Conservation (phyloP, 2,797 vertebrate species). For the Falco cherrug region DNA sequence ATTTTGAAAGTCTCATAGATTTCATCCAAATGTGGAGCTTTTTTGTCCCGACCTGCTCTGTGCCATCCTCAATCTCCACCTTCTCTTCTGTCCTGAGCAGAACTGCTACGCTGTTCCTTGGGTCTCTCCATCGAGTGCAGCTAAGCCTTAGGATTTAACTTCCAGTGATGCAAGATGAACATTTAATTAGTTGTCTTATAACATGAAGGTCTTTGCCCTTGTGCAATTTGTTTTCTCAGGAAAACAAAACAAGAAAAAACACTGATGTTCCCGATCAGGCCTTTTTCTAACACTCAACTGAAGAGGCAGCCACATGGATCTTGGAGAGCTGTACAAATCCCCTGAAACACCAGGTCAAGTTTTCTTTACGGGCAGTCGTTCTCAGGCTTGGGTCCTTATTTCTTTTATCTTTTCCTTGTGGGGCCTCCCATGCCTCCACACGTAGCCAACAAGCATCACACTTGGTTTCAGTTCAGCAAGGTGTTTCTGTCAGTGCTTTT, state of each 20-base stretch:
- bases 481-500: background rate
- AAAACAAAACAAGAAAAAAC: background rate
- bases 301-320: background rate
- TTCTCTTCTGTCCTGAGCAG: background rate
- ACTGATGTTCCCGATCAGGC: too few species aligned
- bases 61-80: background rate
- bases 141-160: background rate
- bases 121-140: rapidly evolving
- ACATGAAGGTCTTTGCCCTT: background rate
- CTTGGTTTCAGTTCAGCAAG: background rate
- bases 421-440: rapidly evolving
- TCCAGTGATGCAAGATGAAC: background rate
- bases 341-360: background rate
- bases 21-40: background rate
- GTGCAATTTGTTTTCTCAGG: background rate
- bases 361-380: background rate
- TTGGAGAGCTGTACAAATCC: background rate
- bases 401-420: background rate
- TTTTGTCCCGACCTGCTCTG: rapidly evolving
- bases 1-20: background rate
- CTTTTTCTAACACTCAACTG: too few species aligned
- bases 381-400: background rate
- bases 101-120: background rate
- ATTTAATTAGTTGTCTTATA: rapidly evolving
- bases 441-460: background rate